Base-by-base conservation (phyloP, 1,140 invertebrate species). In the Drosophila bocqueti region DNA sequence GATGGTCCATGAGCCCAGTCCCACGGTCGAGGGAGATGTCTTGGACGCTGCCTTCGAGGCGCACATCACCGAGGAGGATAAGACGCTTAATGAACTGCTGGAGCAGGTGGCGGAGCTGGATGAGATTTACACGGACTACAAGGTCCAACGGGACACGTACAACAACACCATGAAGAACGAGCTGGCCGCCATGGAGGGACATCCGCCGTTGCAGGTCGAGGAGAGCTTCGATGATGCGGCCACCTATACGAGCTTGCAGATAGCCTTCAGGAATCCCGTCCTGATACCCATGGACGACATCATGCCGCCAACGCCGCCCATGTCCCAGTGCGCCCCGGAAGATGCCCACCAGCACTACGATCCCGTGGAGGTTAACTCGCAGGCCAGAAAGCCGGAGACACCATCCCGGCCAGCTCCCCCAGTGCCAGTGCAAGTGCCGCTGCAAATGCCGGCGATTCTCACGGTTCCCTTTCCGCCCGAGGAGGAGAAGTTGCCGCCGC, bases 231-330 rank as follows among this genome's bases (percentile, higher is more conserved):
- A 96, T 77, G 96, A 97, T 81, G 95, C 95, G 59, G 95, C 96
- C 57, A 97, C 96, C 0, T 97, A 97, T 72, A 96, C 96, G 0
- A 97, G 96, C 85, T 92, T 97, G 47, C 97, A 97, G 89, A 94
- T 97, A 85, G 97, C 97, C 1, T 97, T 97, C 94, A 97, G 96
- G 93, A 97, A 97, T 93, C 97, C 97, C 0, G 91, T 97, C 1
- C 83, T 95, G 9, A 94, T 96, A 31, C 93, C 57, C 93, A 95
- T 86, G 64, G 78, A 91, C 5, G 93, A 93, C 26, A 73, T 93
- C 4, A 87, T 92, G 72, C 81, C 90, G 15, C 91, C 89, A 1
- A 83, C 91, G 34, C 92, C 92, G 15, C 89, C 87, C 63, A 78
- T 87, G 69, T 92, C 91, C 1, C 81, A 92, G 49, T 81, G 83